Evolutionary conservation across 2,888 invertebrate genomes (phyloP).

Genomic region (Rhorus exstirpatorius): DNA sequence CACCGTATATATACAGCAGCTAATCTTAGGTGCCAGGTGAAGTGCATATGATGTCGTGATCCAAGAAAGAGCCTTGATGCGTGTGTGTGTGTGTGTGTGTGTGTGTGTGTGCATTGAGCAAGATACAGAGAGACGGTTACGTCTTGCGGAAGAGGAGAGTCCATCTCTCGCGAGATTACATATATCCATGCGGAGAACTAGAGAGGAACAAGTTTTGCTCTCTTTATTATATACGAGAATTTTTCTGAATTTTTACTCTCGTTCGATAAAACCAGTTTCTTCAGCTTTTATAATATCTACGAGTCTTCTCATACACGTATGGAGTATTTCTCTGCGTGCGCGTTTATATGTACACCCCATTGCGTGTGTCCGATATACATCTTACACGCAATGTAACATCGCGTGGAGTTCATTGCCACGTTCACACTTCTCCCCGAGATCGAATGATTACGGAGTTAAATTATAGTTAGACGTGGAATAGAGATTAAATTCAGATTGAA

Average conservation of each 20-base stretch:
- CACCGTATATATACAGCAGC: constrained; percentile 6
- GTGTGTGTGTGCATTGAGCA: neutral
- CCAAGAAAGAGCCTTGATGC: too few species aligned
- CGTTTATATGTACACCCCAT: constrained; percentile 30
- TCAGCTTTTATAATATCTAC: constrained; percentile 25
- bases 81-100: neutral
- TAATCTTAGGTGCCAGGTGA: constrained; percentile 48
- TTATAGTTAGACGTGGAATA: constrained; percentile 15
- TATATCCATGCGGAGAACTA: neutral
- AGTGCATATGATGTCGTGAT: constrained; percentile 58
- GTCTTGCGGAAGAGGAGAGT: constrained; percentile 44
- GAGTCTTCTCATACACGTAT: neutral
- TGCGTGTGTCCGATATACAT: constrained; percentile 35
- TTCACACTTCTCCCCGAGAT: constrained; percentile 57
- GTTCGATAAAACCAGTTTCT: constrained; percentile 62
- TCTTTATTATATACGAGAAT: constrained; percentile 2
- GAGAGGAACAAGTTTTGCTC: constrained; percentile 11
- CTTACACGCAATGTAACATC: constrained; percentile 52
- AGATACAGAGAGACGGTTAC: constrained; percentile 10
- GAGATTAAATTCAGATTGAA: constrained; percentile 6
- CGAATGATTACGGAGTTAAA: constrained; percentile 51
- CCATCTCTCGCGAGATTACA: constrained; percentile 29
- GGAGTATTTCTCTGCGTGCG: constrained; percentile 25
- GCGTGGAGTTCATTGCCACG: constrained; percentile 54
- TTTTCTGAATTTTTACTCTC: constrained; percentile 58